Evolutionary conservation across 2,797 vertebrate species (phyloP).

Genomic region (Pangasius djambal): DNA sequence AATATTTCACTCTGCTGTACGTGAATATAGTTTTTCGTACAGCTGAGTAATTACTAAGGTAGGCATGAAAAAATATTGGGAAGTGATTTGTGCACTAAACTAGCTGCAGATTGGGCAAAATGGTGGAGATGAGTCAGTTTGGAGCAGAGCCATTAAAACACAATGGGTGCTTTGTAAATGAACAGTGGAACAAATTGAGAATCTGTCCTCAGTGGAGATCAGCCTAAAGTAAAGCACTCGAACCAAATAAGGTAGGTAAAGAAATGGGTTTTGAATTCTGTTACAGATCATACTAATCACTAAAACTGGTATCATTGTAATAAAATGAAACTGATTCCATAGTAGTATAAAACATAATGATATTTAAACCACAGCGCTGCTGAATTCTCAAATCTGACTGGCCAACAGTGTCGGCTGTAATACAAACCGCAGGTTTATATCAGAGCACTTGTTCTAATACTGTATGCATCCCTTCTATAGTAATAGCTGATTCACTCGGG

Average conservation of each 20-base stretch:
- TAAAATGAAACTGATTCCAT: neutral
- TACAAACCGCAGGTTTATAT: neutral
- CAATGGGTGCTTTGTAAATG: neutral
- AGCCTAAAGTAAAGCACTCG: neutral
- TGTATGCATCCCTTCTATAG: neutral
- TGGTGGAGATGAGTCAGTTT: constrained; percentile 17
- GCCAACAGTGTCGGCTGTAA: neutral
- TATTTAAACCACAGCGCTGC: neutral
- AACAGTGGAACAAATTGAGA: neutral
- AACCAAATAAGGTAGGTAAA: neutral
- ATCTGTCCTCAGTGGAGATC: neutral
- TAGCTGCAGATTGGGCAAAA: constrained; percentile 25
- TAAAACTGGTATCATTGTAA: neutral
- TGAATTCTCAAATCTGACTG: neutral
- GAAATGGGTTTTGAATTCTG: neutral
- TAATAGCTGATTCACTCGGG: neutral
- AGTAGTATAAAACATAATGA: neutral
- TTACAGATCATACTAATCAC: neutral
- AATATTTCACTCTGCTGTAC: constrained; percentile 29
- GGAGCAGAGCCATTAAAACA: constrained; percentile 20
- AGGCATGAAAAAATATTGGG: constrained; percentile 64
- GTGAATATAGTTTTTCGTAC: constrained; percentile 54
- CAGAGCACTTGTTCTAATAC: neutral
- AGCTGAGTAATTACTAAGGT: constrained; percentile 58
- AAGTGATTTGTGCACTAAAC: constrained; percentile 61